phyloP scores from a whole-genome alignment of 2,797 vertebrate species.

The Tamandua tetradactyla region DNA sequence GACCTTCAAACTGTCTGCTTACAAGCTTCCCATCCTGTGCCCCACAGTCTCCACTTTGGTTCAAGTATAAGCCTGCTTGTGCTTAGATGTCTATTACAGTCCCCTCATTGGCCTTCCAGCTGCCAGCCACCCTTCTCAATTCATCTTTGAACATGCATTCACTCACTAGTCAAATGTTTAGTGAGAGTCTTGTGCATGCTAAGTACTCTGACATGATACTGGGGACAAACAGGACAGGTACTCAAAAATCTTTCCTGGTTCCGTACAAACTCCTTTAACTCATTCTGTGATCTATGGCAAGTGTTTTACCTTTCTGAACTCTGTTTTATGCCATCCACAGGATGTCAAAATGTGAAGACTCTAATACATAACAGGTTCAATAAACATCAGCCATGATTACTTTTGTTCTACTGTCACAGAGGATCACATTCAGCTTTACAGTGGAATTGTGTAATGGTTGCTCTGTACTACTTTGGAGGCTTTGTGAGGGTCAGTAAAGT shows the following conservation, averaged over 20 bases:
- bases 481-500: not conserved
- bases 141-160: not conserved
- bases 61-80: not conserved
- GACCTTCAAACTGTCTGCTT: not conserved
- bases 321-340: not conserved
- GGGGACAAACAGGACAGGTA: not conserved
- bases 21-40: accelerated
- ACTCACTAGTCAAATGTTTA: not conserved
- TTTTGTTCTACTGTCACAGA: not conserved
- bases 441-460: not conserved
- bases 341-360: conserved; percentile 24
- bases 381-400: not conserved
- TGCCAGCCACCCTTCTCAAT: not conserved
- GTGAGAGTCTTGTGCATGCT: not conserved
- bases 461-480: not conserved
- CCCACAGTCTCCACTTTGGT: not conserved
- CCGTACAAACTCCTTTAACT: not conserved
- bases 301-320: conserved; percentile 26
- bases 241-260: not conserved
- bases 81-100: not conserved
- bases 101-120: not conserved
- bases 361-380: not conserved
- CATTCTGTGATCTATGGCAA: not conserved
- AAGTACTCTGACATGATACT: not conserved
- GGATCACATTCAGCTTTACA: not conserved